Evolutionary conservation across 2,113 vertebrate genomes (phyloP).

Genomic region (Phyllopteryx taeniolatus): DNA sequence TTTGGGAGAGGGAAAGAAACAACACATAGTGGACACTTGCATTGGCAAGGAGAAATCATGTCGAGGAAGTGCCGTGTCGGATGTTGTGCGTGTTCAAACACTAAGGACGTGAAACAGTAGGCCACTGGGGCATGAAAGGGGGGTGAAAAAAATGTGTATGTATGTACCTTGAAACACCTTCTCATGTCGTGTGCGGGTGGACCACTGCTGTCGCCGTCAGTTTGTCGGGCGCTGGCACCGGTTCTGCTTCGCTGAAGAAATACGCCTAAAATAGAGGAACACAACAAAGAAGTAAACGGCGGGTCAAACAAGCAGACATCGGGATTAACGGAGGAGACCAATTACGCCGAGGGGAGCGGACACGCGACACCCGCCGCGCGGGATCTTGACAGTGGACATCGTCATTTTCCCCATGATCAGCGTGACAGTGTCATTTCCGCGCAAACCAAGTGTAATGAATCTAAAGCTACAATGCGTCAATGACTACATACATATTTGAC

Average conservation of each 20-base stretch:
- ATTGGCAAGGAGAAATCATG: conserved; percentile 61
- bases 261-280: conserved; percentile 72
- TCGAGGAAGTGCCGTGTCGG: conserved; percentile 60
- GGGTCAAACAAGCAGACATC: conserved; percentile 11
- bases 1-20: conserved; percentile 44
- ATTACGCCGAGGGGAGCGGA: conserved; percentile 55
- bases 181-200: conserved; percentile 60
- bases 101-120: not conserved
- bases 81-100: conserved; percentile 26
- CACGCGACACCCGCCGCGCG: conserved; percentile 44
- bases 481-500: too few relatives aligned
- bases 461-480: too few relatives aligned
- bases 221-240: not conserved
- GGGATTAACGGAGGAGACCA: conserved; percentile 38
- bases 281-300: not conserved
- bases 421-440: conserved; percentile 42
- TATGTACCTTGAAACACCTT: conserved; percentile 49
- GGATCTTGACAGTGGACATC: conserved; percentile 30
- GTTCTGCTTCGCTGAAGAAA: conserved; percentile 84
- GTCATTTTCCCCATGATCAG: conserved; percentile 56
- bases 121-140: not conserved
- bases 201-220: not conserved
- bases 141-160: not conserved
- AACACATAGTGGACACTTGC: conserved; percentile 33
- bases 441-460: not conserved